Conservation (phyloP, 1,140 invertebrate species). For the Mizuhopecten yessoensis region DNA sequence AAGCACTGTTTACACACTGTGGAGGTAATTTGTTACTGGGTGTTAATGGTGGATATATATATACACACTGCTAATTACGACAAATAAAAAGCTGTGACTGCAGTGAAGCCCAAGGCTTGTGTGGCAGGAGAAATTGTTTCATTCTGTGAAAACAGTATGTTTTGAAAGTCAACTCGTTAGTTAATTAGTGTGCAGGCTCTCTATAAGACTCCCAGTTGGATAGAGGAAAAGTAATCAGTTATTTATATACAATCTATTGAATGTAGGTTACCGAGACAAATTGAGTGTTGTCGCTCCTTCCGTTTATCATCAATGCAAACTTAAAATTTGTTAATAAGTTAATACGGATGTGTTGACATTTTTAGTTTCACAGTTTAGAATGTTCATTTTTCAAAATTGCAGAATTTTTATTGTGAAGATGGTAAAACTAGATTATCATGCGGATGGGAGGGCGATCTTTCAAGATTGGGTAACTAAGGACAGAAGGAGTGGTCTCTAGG, state of each 20-base stretch:
- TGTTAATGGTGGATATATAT: neutral
- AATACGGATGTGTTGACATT: neutral
- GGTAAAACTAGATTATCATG: neutral
- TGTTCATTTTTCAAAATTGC: neutral
- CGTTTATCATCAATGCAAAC: neutral
- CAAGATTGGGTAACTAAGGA: no score
- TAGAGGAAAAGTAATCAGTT: neutral
- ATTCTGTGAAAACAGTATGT: neutral
- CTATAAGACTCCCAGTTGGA: neutral
- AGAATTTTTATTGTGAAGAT: neutral
- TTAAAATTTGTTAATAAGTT: no score
- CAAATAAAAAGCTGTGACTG: neutral
- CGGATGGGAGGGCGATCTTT: no score
- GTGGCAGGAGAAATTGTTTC: neutral
- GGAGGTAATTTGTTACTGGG: neutral
- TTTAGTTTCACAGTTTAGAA: neutral
- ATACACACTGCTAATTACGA: neutral
- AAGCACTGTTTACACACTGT: neutral
- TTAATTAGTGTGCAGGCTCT: neutral
- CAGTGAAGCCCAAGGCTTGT: neutral
- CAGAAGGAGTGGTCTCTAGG: no score
- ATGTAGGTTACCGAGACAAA: no score
- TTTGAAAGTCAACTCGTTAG: neutral
- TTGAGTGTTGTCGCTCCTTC: neutral
- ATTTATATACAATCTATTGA: neutral